phyloP scores from a whole-genome alignment of 2,888 invertebrate genomes.

The Drosophila paramelanica region DNA sequence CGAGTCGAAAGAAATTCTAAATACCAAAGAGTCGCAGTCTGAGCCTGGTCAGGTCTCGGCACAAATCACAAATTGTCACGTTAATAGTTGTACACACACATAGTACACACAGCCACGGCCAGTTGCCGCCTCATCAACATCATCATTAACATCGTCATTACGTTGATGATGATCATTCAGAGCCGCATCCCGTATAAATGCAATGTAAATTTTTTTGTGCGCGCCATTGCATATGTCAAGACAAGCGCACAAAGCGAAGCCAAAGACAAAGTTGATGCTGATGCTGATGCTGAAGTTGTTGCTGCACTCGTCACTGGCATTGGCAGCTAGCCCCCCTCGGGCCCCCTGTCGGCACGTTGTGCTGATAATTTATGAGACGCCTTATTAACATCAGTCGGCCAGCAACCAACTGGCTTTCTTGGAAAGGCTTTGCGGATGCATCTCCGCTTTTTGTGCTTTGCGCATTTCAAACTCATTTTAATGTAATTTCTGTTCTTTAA shows the following conservation, averaged over 20 bases:
- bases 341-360: conserved; percentile 61
- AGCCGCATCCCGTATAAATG: conserved; percentile 66
- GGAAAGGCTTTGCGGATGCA: conserved; percentile 70
- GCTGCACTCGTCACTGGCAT: conserved; percentile 31
- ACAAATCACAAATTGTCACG: conserved; percentile 82
- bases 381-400: conserved; percentile 81
- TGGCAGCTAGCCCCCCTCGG: conserved; percentile 37
- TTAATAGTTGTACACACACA: too few species aligned
- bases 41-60: conserved; percentile 47
- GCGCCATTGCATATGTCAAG: conserved; percentile 74
- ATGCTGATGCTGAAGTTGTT: conserved; percentile 14
- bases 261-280: conserved; percentile 16
- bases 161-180: conserved; percentile 20
- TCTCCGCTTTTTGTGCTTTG: conserved; percentile 45
- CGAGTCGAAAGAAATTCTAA: conserved; percentile 73
- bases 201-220: conserved; percentile 81
- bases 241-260: conserved; percentile 51
- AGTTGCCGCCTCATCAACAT: conserved; percentile 22
- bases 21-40: conserved; percentile 66
- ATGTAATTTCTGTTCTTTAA: conserved; percentile 76
- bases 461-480: conserved; percentile 62
- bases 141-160: conserved; percentile 26
- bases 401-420: conserved; percentile 64
- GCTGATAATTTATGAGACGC: conserved; percentile 82
- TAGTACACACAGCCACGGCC: too few species aligned